Conservation (phyloP, 2,888 invertebrate species). For the Ochropleura leucogaster region DNA sequence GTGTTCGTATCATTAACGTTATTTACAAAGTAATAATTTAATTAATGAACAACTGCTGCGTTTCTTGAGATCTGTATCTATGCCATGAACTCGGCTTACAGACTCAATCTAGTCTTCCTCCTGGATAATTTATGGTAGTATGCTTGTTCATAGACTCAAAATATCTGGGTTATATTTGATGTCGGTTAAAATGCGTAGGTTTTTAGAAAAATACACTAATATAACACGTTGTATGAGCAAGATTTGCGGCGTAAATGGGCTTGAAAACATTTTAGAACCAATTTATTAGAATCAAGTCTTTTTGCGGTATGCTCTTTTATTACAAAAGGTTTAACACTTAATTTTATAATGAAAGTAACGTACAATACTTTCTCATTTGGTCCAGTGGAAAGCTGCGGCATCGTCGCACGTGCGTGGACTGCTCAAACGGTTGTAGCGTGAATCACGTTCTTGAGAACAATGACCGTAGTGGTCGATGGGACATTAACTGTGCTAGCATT, state of each 20-base stretch:
- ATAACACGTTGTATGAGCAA: constrained; percentile 7
- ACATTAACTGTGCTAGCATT: constrained; percentile 33
- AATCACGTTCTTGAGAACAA: constrained; percentile 50
- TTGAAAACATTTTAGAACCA: background rate
- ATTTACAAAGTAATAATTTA: constrained; percentile 68
- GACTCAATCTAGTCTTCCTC: constrained; percentile 33
- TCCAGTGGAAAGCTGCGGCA: constrained; percentile 68
- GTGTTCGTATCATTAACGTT: constrained; percentile 61
- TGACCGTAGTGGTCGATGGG: constrained; percentile 40
- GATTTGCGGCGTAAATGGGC: constrained; percentile 9
- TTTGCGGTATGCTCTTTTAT: background rate
- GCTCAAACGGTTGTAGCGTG: constrained; percentile 56
- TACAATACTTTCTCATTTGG: constrained; percentile 63
- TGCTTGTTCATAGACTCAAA: constrained; percentile 50
- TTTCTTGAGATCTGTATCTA: constrained; percentile 27
- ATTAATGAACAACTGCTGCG: constrained; percentile 57
- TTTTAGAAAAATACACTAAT: constrained; percentile 23
- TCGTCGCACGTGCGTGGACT: constrained; percentile 72
- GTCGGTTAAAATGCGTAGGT: constrained; percentile 49
- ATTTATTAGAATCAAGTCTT: constrained; percentile 1
- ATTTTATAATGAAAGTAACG: constrained; percentile 50
- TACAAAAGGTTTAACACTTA: constrained; percentile 31
- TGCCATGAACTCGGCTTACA: constrained; percentile 18
- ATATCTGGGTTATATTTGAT: constrained; percentile 50
- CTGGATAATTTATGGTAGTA: constrained; percentile 40